A percentile compares a stretch with the other conserved stretches of the same genome.
Evolutionary conservation across 2,888 invertebrate species (phyloP).

Genomic region (Mythimna pallens): DNA sequence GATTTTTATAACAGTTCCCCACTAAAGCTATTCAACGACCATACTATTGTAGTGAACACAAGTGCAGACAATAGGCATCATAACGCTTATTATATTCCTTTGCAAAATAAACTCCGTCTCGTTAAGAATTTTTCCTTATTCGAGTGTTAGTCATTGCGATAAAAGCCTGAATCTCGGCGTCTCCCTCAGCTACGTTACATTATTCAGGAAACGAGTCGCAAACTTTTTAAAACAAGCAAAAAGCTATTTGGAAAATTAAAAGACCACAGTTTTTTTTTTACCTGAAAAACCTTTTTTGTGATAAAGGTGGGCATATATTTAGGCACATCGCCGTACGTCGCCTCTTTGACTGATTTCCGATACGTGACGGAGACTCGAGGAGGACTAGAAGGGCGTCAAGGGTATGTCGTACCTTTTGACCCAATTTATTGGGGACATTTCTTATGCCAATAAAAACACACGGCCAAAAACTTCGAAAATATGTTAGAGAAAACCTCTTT

Average conservation of each 20-base stretch:
- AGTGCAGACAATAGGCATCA: slow-evolving; percentile 30
- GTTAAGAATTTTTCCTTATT: slow-evolving; percentile 46
- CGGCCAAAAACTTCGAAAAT: slow-evolving; percentile 49
- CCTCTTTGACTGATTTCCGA: slow-evolving; percentile 62
- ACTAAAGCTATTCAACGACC: too few species aligned
- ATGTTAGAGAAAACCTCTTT: slow-evolving; percentile 36
- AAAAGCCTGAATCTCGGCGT: slow-evolving; percentile 54
- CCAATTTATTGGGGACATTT: slow-evolving; percentile 59
- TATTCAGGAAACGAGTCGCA: slow-evolving; percentile 45
- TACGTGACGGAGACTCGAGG: slow-evolving; percentile 53
- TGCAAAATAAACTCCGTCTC: slow-evolving; percentile 46
- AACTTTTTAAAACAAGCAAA: slow-evolving; percentile 54
- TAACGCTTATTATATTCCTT: slow-evolving; percentile 48
- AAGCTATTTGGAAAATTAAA: slow-evolving; percentile 53
- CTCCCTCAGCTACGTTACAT: slow-evolving; percentile 44
- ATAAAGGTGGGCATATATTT: slow-evolving; percentile 43
- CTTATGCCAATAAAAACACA: slow-evolving; percentile 59
- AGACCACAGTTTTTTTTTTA: slow-evolving; percentile 28
- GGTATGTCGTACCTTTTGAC: slow-evolving; percentile 60
- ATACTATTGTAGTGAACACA: background rate
- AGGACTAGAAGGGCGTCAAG: slow-evolving; percentile 55
- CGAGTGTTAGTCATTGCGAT: slow-evolving; percentile 54
- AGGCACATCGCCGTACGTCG: slow-evolving; percentile 41
- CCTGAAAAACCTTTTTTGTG: slow-evolving; percentile 12
- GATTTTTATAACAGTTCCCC: too few species aligned